Conservation (phyloP, 2,113 vertebrate genomes). For the Megaptera novaeangliae region DNA sequence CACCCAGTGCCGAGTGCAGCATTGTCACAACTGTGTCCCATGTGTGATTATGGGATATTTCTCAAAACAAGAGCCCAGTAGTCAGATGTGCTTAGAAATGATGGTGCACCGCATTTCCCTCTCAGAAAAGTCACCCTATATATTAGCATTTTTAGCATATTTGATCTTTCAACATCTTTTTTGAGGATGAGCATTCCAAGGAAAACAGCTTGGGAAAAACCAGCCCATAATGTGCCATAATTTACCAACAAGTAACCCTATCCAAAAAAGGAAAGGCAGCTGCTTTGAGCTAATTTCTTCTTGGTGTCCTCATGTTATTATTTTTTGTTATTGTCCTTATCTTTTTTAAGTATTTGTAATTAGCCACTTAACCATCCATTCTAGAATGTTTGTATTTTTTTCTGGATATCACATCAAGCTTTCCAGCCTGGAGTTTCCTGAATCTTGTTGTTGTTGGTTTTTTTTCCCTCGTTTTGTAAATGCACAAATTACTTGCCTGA, state of each 20-base stretch:
- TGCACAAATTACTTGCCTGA: background rate
- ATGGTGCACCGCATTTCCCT: background rate
- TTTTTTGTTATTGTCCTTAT: no score
- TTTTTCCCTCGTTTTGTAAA: background rate
- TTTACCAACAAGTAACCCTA: background rate
- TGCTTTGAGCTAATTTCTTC: no score
- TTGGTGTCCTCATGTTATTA: background rate
- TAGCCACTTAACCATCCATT: background rate
- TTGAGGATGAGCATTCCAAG: background rate
- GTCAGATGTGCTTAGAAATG: background rate
- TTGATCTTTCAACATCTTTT: background rate
- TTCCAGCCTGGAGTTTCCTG: background rate
- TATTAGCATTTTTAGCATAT: background rate
- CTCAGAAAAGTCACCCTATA: background rate
- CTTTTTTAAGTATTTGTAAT: background rate
- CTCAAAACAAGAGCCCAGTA: background rate
- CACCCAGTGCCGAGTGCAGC: background rate
- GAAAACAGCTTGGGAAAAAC: background rate
- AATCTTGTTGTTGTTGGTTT: background rate
- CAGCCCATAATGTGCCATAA: background rate
- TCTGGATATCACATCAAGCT: background rate
- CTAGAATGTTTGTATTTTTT: background rate
- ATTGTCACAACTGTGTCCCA: rapidly evolving
- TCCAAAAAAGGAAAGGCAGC: background rate
- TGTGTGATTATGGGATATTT: background rate